phyloP scores from a whole-genome alignment of 1,140 invertebrate genomes.

The Solenopsis fugax region DNA sequence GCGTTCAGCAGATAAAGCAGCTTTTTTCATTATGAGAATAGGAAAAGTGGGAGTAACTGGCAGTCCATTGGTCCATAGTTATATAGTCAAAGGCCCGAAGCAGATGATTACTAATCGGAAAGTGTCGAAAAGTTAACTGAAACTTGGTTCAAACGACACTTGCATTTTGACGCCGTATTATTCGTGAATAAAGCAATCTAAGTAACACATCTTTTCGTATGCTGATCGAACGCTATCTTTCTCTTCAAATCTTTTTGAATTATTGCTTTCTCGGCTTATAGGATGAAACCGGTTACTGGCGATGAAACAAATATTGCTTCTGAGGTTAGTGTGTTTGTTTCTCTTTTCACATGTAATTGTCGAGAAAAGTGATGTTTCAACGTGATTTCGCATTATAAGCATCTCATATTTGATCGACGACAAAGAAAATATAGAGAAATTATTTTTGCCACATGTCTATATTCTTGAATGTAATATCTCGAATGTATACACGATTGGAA shows the following conservation, averaged over 20 bases:
- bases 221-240: neutral
- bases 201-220: neutral
- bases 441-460: neutral
- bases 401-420: neutral
- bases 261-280: neutral
- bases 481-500: neutral
- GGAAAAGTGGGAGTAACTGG: too few species aligned
- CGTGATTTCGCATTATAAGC: neutral
- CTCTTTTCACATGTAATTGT: neutral
- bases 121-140: neutral
- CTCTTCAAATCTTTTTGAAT: neutral
- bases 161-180: neutral
- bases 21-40: too few species aligned
- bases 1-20: too few species aligned
- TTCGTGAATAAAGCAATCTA: neutral
- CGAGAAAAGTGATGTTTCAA: neutral
- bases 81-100: too few species aligned
- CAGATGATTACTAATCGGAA: neutral
- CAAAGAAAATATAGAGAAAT: neutral
- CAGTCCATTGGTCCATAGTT: too few species aligned
- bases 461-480: neutral
- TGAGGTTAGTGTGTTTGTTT: constrained; percentile 29
- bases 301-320: neutral
- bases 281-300: constrained; percentile 1
- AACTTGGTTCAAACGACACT: neutral